Conservation (phyloP, 2,113 vertebrate species). For the Lepisosteus oculatus region DNA sequence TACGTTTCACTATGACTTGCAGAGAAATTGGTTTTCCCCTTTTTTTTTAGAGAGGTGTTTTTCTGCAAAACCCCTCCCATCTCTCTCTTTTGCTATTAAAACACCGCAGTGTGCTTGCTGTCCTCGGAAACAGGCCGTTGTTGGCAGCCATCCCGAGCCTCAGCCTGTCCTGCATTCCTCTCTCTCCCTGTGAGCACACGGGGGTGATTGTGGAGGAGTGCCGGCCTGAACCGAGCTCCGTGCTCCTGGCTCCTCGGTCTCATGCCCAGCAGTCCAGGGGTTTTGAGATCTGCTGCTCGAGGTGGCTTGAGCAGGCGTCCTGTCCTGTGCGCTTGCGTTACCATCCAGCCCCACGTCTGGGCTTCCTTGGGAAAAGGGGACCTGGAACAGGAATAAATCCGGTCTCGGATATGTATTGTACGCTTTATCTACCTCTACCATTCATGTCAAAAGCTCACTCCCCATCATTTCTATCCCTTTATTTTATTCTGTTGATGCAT, state of each 20-base stretch:
- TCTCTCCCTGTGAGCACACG: conserved; percentile 2
- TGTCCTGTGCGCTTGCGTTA: no score
- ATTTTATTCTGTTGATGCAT: no score
- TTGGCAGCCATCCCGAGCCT: conserved; percentile 26
- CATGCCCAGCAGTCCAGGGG: not conserved
- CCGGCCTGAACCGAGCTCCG: not conserved
- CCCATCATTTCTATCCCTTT: no score
- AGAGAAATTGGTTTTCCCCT: no score
- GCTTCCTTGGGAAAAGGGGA: no score
- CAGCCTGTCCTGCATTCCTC: conserved; percentile 19
- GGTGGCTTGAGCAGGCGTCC: no score
- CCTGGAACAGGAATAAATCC: no score
- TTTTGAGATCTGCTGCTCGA: not conserved
- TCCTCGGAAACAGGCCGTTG: conserved; percentile 49
- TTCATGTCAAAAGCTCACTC: no score
- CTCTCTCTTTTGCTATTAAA: conserved; percentile 22
- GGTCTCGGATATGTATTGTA: no score
- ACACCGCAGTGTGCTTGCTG: conserved; percentile 42
- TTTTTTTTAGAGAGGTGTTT: conserved; percentile 11
- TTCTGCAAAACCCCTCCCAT: conserved; percentile 36
- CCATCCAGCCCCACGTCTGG: no score
- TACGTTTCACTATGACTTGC: no score
- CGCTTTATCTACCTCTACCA: no score
- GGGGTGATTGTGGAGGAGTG: conserved; percentile 16
- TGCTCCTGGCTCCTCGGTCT: not conserved